These are phyloP conservation scores for Prunella himalayana DNA, from an alignment of 2,113 vertebrate species.

Conservation along the genomic window DNA sequence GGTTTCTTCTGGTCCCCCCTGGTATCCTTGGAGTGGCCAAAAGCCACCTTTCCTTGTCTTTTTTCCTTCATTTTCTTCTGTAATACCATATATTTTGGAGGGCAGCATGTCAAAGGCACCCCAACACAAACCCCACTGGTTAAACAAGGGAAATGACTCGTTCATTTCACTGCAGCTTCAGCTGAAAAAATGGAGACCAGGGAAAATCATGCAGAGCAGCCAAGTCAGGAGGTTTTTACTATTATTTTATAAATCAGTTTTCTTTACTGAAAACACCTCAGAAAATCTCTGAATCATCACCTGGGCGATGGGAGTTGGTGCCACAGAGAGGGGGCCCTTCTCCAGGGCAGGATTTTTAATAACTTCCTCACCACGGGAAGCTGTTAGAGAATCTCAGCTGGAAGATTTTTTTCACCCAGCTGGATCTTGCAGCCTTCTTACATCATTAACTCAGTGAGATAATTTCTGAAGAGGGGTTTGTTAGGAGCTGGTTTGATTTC, in stretches of 20 bases:
- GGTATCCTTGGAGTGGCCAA: background rate
- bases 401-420: conserved; percentile 2
- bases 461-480: background rate
- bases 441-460: conserved; percentile 9
- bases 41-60: accelerated
- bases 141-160: accelerated
- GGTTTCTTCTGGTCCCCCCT: background rate
- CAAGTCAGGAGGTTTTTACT: background rate
- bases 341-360: conserved; percentile 20
- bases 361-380: background rate
- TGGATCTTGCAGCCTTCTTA: conserved; percentile 22
- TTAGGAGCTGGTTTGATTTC: background rate
- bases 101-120: background rate
- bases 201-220: background rate
- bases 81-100: accelerated
- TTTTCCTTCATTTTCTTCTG: no score
- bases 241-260: background rate
- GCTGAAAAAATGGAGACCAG: background rate
- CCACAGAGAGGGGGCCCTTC: background rate
- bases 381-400: background rate
- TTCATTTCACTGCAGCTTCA: background rate
- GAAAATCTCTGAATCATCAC: background rate
- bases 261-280: background rate
- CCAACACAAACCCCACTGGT: accelerated
- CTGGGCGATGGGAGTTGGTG: background rate